Base-by-base conservation (phyloP, 2,797 vertebrate species). In the Sebastes variabilis region DNA sequence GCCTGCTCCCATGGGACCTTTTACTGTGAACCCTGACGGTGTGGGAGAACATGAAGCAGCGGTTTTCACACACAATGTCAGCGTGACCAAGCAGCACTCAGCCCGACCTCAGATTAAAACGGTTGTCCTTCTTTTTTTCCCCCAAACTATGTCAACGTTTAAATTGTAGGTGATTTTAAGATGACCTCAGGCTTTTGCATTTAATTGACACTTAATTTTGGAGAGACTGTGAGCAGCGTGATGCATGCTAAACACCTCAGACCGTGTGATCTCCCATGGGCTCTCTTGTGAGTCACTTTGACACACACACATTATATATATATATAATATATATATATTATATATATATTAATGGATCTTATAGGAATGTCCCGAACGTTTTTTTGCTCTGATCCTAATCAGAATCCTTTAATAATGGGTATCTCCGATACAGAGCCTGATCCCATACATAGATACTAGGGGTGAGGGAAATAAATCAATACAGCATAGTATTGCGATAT, bases 31-130 rank as follows among this genome's bases (percentile, higher is more conserved):
- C n/a, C 14, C 54, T 78, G 52, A 83, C 79, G 82, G 42, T 75
- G 79, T 55, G 54, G 42, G 61, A 65, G 52, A 80, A 83, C 66
- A 80, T 72, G 80, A 89, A 58, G 61, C 74, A 72, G 83, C 67
- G 68, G 36, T 36, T 89, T 88, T 72, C 49, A 68, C 65, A 62
- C 30, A 75, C 62, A 74, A 62, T 77, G 59, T 73, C 74, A 84
- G 24, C 14, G 68, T 59, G 69, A 77, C 60, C 59, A 61, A 25
- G 20, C 36, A 36, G 61, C 62, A 36, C 56, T 66, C 16, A 32
- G 27, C 25, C 16, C 42, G 6, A 42, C 38, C 38, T 42, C 38
- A 16, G 38, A 42, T 42, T 42, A 42, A 42, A 30, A 75, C 27
- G 29, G 18, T 32, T 29, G n/a, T 32, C 18, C 29, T 66, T 32